Percentiles rank a stretch among this genome's conserved stretches.
Evolutionary conservation across 2,113 vertebrate genomes (phyloP).

Genomic region (Sitta europaea): DNA sequence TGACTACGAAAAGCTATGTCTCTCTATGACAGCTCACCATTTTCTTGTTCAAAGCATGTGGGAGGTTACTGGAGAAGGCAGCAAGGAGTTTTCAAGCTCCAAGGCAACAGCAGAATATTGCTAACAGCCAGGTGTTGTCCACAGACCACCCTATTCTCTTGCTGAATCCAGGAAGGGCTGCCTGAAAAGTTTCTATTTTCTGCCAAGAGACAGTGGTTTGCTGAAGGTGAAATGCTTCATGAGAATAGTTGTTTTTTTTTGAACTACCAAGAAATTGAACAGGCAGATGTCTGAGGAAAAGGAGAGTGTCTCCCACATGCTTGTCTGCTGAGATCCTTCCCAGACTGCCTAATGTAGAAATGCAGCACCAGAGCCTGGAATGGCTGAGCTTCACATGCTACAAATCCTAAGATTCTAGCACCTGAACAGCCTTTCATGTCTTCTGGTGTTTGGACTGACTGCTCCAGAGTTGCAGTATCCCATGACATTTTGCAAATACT

Average conservation of each 20-base stretch:
- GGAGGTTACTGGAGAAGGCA: neutral
- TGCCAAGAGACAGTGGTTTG: neutral
- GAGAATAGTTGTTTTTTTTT: neutral
- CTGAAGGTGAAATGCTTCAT: neutral
- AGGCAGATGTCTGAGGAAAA: neutral
- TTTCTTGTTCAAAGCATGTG: neutral
- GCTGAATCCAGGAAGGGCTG: neutral
- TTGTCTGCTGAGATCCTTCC: neutral
- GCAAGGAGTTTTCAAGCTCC: neutral
- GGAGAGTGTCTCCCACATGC: neutral
- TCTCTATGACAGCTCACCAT: neutral
- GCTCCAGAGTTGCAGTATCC: neutral
- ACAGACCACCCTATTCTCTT: neutral
- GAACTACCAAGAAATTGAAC: rapidly evolving
- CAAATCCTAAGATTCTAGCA: neutral
- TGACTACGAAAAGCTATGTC: neutral
- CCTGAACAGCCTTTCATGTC: neutral
- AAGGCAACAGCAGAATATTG: neutral
- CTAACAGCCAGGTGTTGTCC: neutral
- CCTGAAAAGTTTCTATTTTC: neutral
- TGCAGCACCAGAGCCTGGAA: neutral
- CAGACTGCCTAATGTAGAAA: neutral
- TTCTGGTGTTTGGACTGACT: neutral
- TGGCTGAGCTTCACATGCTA: neutral
- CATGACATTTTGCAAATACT: neutral